These are phyloP conservation scores for Rhagoletis pomonella DNA, from an alignment of 1,140 invertebrate species.

Conservation along the genomic window DNA sequence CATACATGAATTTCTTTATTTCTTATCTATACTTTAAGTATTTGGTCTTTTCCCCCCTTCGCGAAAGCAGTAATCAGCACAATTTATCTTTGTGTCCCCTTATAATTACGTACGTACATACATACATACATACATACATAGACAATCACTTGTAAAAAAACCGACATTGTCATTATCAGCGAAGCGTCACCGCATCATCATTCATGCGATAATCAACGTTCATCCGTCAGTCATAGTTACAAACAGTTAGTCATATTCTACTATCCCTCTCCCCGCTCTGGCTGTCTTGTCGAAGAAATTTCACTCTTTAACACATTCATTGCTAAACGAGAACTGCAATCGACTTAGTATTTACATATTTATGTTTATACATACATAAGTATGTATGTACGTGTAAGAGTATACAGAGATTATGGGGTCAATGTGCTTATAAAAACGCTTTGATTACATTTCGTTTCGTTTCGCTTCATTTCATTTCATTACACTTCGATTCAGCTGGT, in stretches of 20 bases:
- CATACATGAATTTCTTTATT: too few species aligned
- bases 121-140: neutral
- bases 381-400: neutral
- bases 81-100: neutral
- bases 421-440: slow-evolving; percentile 40
- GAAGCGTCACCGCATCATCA: slow-evolving; percentile 15
- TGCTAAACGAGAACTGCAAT: neutral
- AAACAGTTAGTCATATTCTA: slow-evolving; percentile 4
- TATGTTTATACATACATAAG: neutral
- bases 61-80: neutral
- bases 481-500: slow-evolving; percentile 20
- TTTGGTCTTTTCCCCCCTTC: neutral
- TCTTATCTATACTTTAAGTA: neutral
- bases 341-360: neutral
- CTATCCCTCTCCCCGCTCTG: neutral
- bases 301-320: neutral
- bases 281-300: neutral
- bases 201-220: slow-evolving; percentile 19
- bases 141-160: slow-evolving; percentile 37
- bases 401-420: neutral
- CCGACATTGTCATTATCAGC: slow-evolving; percentile 25
- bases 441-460: slow-evolving; percentile 37
- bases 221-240: neutral
- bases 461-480: slow-evolving; percentile 37
- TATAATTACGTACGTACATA: neutral